A percentile compares a stretch with the other conserved stretches of the same genome.
phyloP scores from a whole-genome alignment of 2,113 vertebrate species.

The Myocastor coypus region DNA sequence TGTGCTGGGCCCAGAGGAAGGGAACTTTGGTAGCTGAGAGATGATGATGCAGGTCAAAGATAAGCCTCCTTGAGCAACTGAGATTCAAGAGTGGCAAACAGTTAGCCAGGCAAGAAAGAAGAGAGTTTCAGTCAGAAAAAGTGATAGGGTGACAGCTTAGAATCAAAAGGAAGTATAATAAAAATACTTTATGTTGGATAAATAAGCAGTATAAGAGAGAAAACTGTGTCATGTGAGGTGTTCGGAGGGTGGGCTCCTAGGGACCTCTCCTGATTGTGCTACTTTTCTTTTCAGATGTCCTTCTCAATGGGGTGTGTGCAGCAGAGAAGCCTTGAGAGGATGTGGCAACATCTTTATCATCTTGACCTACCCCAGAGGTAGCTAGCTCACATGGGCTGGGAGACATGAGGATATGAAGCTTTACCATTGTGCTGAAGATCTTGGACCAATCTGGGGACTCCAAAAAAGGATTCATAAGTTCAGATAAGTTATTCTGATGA shows the following conservation, averaged over 20 bases:
- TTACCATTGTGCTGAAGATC: background rate
- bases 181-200: background rate
- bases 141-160: background rate
- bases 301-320: background rate
- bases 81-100: background rate
- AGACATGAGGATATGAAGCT: background rate
- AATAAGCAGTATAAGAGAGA: rapidly evolving
- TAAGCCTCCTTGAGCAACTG: background rate
- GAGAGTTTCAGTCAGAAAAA: background rate
- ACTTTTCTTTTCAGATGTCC: background rate
- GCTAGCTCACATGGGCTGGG: background rate
- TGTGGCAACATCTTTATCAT: rapidly evolving
- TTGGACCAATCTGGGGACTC: background rate
- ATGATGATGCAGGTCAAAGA: rapidly evolving
- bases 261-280: background rate
- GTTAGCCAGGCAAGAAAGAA: background rate
- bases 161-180: background rate
- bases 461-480: background rate
- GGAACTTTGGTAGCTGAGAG: background rate
- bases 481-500: background rate
- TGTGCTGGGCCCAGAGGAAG: background rate
- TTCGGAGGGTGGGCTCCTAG: background rate
- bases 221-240: background rate
- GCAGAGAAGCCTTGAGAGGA: background rate
- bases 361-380: background rate